Evolutionary conservation across 2,888 invertebrate species (phyloP), one percentile per base, ranked within the genome.

Genomic region (Dasypogon diadema): DNA sequence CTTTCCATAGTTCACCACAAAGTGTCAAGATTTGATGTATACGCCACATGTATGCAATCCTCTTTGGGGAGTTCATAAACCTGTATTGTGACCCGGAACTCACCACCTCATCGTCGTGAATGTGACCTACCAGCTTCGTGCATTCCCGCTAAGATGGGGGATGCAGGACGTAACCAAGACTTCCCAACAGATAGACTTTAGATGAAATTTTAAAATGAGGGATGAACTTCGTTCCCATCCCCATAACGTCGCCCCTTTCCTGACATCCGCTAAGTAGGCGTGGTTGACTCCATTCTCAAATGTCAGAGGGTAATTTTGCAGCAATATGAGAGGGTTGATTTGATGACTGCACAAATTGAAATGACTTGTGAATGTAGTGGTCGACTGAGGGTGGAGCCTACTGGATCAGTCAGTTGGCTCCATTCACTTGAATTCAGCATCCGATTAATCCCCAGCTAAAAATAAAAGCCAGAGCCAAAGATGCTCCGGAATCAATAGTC

Each of bases 1-100:
- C 85, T 85, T 84, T 83, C 82, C 80, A 83, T 83, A 83, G 84
- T 83, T 85, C 84, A 85, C 85, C 85, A 85, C 85, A 85, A 85
- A 85, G 84, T 85, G 85, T 85, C 85, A 85, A 85, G 84, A 84
- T 83, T 82, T 74, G 73, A 74, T 56, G 42, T 74, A 74, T 55
- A 37, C 42, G 56, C 73, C 58, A 30, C 58, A 58, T 16, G 58
- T 16, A 30, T 24, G 30, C 58, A 58, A 16, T 16, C 30, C 18
- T 18, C 58, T 22, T 37, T 22, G 37, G 46, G 58, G 42, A 46
- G 22, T 46, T 58, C 73, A 56, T 73, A 42, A 73, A 56, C 55
- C 56, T 73, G 22, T 46, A 16, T 58, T 46, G 18, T 5, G 18
- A 73, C 58, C 56, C 55, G 46, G 56, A 56, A 58, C 24, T 42